phyloP scores from a whole-genome alignment of 2,797 vertebrate species.

The Brachyalestes nurse region DNA sequence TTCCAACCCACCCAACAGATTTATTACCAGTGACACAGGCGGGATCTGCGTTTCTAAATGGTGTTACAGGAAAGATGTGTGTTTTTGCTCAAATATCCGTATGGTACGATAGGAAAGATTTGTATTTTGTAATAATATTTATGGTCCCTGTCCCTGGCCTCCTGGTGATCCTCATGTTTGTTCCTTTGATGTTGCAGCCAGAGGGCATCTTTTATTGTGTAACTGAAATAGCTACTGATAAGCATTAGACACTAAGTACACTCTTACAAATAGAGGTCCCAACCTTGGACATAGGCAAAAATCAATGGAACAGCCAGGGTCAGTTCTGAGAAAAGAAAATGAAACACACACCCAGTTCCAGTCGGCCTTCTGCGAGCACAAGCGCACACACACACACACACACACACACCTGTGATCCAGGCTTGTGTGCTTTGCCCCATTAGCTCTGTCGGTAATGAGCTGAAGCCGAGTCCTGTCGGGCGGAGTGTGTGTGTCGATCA shows the following conservation, averaged over 20 bases:
- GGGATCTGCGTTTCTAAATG: not conserved
- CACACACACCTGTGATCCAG: slow-evolving; percentile 64
- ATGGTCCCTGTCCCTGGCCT: not conserved
- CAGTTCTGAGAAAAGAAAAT: slow-evolving; percentile 12
- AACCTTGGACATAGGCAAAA: slow-evolving; percentile 7
- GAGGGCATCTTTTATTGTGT: slow-evolving; percentile 1
- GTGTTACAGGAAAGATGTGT: not conserved
- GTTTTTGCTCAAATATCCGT: not conserved
- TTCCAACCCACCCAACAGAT: not conserved
- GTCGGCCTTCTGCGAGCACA: slow-evolving; percentile 26
- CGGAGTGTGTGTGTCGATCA: slow-evolving; percentile 50
- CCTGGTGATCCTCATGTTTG: slow-evolving; percentile 6
- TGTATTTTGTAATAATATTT: not conserved
- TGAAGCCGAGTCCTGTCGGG: slow-evolving; percentile 62
- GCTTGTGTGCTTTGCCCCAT: slow-evolving; percentile 66
- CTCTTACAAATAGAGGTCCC: slow-evolving; percentile 16
- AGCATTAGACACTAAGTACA: not conserved
- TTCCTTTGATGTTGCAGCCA: not conserved
- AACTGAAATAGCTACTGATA: not conserved
- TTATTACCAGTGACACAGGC: slow-evolving; percentile 1
- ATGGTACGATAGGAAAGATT: not conserved
- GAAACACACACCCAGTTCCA: slow-evolving; percentile 33
- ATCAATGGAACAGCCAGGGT: slow-evolving; percentile 7
- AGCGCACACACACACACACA: slow-evolving; percentile 18
- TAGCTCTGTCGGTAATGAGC: slow-evolving; percentile 75